Conservation (phyloP, 2,888 invertebrate species). For the Brachyopa scutellaris region DNA sequence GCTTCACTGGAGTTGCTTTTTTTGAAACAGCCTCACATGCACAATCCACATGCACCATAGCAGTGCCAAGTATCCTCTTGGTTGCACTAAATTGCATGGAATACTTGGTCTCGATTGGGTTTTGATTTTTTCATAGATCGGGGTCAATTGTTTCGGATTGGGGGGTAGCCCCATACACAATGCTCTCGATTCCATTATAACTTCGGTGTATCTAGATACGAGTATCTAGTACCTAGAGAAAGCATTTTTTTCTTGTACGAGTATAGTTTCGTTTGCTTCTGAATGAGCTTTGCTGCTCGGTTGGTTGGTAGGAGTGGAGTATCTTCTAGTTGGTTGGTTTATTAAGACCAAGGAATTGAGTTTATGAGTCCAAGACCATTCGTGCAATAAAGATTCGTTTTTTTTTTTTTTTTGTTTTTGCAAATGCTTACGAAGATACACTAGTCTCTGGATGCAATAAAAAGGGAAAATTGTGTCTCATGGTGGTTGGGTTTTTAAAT, state of each 20-base stretch:
- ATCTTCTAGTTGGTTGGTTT: slow-evolving; percentile 2
- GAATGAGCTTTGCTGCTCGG: background rate
- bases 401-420: background rate
- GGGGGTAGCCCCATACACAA: slow-evolving; percentile 12
- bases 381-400: slow-evolving; percentile 64
- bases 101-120: slow-evolving; percentile 64
- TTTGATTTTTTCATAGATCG: slow-evolving; percentile 62
- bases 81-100: slow-evolving; percentile 55
- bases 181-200: slow-evolving; percentile 43
- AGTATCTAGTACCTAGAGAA: slow-evolving; percentile 41
- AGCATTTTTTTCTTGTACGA: slow-evolving; percentile 36
- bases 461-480: slow-evolving; percentile 54
- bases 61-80: slow-evolving; percentile 16
- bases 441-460: background rate
- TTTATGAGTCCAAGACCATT: slow-evolving; percentile 67
- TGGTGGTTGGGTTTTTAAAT: slow-evolving; percentile 55
- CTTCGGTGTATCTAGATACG: slow-evolving; percentile 34
- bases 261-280: background rate
- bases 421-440: background rate
- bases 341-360: slow-evolving; percentile 39
- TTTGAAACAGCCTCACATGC: background rate
- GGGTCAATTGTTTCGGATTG: slow-evolving; percentile 61
- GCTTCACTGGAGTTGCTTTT: slow-evolving; percentile 9
- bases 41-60: background rate
- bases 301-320: background rate